A percentile compares a stretch with the other conserved stretches of the same genome.
These are phyloP conservation scores for Otis tarda DNA, from an alignment of 2,113 vertebrate genomes.

Conservation along the genomic window DNA sequence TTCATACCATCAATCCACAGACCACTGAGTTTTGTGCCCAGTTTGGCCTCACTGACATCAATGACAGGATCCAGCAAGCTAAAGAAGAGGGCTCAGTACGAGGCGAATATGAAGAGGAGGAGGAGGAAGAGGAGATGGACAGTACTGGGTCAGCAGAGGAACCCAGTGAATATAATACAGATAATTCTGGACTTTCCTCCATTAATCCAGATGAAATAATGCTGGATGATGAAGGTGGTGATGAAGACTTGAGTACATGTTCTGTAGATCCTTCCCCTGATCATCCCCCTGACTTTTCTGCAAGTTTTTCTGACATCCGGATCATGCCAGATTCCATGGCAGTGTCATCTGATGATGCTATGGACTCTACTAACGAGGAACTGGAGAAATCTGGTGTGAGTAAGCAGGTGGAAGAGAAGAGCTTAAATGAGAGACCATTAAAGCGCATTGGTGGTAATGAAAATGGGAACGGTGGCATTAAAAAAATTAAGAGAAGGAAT, in stretches of 20 bases:
- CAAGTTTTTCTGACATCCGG: constrained; percentile 77
- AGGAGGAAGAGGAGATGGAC: constrained; percentile 76
- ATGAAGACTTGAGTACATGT: constrained; percentile 69
- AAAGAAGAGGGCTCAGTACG: constrained; percentile 52
- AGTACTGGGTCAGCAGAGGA: constrained; percentile 85
- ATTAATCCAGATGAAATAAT: constrained; percentile 95
- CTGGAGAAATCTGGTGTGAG: constrained; percentile 47
- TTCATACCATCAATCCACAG: constrained; percentile 88
- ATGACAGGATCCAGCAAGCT: constrained; percentile 77
- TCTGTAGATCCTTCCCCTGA: constrained; percentile 74
- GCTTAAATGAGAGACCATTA: constrained; percentile 49
- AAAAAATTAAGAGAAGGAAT: constrained; percentile 93
- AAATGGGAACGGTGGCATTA: constrained; percentile 68
- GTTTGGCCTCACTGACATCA: constrained; percentile 89
- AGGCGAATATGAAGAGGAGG: constrained; percentile 68
- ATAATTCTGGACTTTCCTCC: constrained; percentile 84
- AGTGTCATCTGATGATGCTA: constrained; percentile 71
- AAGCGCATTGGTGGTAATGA: constrained; percentile 81
- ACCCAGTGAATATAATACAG: constrained; percentile 88
- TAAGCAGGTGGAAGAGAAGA: constrained; percentile 52
- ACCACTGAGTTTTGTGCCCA: constrained; percentile 93
- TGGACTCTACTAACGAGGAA: constrained; percentile 49
- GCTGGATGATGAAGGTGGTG: constrained; percentile 87
- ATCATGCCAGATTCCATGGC: constrained; percentile 69
- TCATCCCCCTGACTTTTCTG: constrained; percentile 70